Percentiles rank a stretch among this genome's conserved stretches.
phyloP scores from a whole-genome alignment of 1,140 invertebrate species.

The Meteorus sp. region DNA sequence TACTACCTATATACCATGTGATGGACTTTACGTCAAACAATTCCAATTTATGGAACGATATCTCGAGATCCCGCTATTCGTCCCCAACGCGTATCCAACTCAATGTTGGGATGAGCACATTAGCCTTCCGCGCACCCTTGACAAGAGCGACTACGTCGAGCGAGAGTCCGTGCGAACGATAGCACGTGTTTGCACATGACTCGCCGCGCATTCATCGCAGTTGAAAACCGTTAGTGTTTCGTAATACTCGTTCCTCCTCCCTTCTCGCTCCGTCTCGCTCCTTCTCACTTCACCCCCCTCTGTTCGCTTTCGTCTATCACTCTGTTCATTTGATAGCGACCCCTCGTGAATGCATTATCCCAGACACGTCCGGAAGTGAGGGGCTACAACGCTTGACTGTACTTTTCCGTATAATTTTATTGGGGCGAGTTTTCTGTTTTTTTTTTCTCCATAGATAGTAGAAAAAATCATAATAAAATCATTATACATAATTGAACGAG shows the following conservation, averaged over 20 bases:
- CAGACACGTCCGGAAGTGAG: slow-evolving; percentile 17
- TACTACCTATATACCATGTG: too few relatives aligned
- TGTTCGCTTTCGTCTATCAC: not conserved
- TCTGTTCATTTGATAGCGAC: slow-evolving; percentile 1
- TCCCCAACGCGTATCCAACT: not conserved
- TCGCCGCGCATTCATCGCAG: not conserved
- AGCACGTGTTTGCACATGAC: slow-evolving; percentile 30
- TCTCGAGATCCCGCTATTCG: too few relatives aligned
- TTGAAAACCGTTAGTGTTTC: not conserved
- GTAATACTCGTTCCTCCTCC: not conserved
- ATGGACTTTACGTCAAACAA: not conserved
- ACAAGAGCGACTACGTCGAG: slow-evolving; percentile 13
- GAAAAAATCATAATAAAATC: too few relatives aligned
- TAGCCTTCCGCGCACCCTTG: slow-evolving; percentile 27
- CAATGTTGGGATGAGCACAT: slow-evolving; percentile 22
- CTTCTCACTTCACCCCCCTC: not conserved
- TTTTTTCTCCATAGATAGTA: too few relatives aligned
- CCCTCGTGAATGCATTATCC: not conserved
- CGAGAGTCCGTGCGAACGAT: slow-evolving; percentile 28
- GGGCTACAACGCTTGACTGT: not conserved
- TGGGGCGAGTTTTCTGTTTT: too few relatives aligned
- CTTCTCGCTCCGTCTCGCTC: not conserved
- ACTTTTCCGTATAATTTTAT: too few relatives aligned
- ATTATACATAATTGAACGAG: too few relatives aligned
- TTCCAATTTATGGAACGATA: not conserved